These are phyloP conservation scores for Oreonectes daqikongensis DNA, from an alignment of 2,797 vertebrate species.

Conservation along the genomic window DNA sequence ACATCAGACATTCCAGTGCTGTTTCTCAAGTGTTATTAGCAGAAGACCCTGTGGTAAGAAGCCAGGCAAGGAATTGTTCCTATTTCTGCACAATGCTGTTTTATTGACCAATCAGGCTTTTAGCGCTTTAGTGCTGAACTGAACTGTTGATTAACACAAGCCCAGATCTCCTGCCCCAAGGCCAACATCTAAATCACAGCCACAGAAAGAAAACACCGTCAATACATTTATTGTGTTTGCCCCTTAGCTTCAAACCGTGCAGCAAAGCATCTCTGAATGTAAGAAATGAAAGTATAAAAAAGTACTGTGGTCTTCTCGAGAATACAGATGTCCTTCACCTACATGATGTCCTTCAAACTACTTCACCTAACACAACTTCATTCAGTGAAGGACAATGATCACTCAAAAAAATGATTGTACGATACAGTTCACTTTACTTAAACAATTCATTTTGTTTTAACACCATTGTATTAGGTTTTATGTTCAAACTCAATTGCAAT, in stretches of 20 bases:
- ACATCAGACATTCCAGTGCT: conserved; percentile 26
- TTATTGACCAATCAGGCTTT: conserved; percentile 73
- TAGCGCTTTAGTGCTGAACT: conserved; percentile 69
- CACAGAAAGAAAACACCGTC: conserved; percentile 60
- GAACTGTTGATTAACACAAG: conserved; percentile 71
- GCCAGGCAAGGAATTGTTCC: not conserved
- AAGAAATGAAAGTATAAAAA: not conserved
- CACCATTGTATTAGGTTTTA: too few species aligned
- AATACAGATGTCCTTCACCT: not conserved
- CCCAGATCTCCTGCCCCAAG: conserved; percentile 65
- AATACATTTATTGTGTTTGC: conserved; percentile 58
- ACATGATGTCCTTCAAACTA: too few species aligned
- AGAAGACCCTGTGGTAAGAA: conserved; percentile 44
- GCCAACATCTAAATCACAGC: conserved; percentile 64
- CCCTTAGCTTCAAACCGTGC: conserved; percentile 35
- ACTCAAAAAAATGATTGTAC: too few species aligned
- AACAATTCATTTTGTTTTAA: too few species aligned
- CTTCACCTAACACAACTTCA: too few species aligned
- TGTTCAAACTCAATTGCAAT: too few species aligned
- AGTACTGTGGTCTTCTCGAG: not conserved
- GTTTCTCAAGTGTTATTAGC: conserved; percentile 54
- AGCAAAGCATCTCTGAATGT: not conserved
- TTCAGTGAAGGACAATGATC: too few species aligned
- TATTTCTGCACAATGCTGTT: conserved; percentile 65
- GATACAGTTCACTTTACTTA: too few species aligned